Evolutionary conservation across 2,888 invertebrate species (phyloP).

Genomic region (Sepioteuthis lessoniana): DNA sequence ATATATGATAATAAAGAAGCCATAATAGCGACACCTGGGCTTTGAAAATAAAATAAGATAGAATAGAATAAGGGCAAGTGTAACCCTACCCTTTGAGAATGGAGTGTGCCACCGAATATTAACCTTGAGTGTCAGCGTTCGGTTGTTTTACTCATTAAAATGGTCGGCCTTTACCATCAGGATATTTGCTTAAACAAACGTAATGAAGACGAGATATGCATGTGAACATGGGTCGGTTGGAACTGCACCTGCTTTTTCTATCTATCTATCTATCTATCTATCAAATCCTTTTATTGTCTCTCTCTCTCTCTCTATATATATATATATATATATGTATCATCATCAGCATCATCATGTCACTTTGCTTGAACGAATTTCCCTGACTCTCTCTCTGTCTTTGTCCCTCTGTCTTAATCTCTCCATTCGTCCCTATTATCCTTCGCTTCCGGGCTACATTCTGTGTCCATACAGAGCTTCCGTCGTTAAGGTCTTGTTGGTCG

Average conservation of each 20-base stretch:
- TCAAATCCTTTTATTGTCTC: neutral
- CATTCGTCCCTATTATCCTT: too few relatives aligned
- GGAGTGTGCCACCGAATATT: neutral
- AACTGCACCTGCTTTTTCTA: neutral
- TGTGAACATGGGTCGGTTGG: neutral
- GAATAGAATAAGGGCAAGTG: neutral
- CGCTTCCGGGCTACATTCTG: too few relatives aligned
- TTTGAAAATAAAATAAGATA: neutral
- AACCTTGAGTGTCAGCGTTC: neutral
- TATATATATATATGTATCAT: too few relatives aligned
- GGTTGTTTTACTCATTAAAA: neutral
- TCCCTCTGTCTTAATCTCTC: too few relatives aligned
- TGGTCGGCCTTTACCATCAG: neutral
- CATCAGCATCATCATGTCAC: too few relatives aligned
- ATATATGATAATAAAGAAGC: neutral
- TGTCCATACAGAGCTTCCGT: too few relatives aligned
- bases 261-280: neutral
- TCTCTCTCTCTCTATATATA: too few relatives aligned
- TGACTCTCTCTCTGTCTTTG: too few relatives aligned
- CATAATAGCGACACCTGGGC: neutral
- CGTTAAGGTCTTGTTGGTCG: too few relatives aligned
- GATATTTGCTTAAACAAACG: neutral
- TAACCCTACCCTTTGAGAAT: neutral
- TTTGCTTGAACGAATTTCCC: too few relatives aligned
- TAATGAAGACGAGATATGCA: neutral